Percentiles rank a stretch among this genome's conserved stretches.
These are phyloP conservation scores for Carduelis carduelis DNA, from an alignment of 2,797 vertebrate genomes.

Conservation along the genomic window DNA sequence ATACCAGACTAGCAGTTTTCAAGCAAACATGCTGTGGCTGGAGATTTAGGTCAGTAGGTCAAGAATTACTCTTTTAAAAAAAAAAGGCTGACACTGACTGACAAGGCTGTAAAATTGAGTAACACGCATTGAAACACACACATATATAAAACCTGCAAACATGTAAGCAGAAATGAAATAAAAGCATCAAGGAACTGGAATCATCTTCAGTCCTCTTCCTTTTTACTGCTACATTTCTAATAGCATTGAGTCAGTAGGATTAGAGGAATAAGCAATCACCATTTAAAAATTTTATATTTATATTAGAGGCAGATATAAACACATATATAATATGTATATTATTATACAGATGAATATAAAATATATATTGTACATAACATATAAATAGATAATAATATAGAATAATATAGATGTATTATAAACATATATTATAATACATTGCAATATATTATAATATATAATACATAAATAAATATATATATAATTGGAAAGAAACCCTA, in stretches of 20 bases:
- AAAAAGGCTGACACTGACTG: not conserved
- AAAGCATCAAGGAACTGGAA: not conserved
- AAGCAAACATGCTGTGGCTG: not conserved
- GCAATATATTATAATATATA: not conserved
- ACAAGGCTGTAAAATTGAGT: not conserved
- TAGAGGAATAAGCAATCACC: not conserved
- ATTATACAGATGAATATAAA: no score
- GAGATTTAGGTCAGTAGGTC: not conserved
- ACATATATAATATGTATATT: no score
- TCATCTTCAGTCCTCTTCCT: not conserved
- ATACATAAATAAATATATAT: not conserved
- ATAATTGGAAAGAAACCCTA: not conserved
- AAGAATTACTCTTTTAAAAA: not conserved
- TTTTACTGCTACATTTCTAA: not conserved
- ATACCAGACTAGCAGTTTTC: not conserved
- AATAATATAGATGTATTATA: not conserved
- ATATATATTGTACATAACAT: no score
- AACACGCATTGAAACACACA: accelerated
- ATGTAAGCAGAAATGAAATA: not conserved
- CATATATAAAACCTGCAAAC: not conserved
- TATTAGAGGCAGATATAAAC: not conserved
- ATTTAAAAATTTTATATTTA: not conserved
- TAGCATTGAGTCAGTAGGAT: not conserved
- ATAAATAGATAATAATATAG: not conserved
- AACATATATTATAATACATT: no score